phyloP scores from a whole-genome alignment of 2,113 vertebrate species.

The Neopipo cinnamomea region DNA sequence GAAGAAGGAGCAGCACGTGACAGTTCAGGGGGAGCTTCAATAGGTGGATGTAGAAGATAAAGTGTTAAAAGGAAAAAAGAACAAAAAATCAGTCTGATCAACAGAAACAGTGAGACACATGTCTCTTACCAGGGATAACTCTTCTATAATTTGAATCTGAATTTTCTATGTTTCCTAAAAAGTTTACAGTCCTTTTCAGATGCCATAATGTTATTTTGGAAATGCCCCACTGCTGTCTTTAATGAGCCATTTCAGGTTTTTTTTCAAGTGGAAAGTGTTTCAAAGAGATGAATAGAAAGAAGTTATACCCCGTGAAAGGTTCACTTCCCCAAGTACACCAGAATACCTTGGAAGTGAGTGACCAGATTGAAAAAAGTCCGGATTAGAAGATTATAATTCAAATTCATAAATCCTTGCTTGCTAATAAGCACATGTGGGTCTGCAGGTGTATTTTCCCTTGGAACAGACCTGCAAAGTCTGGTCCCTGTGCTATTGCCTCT shows the following conservation, averaged over 20 bases:
- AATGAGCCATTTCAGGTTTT: not conserved
- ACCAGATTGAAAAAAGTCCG: not conserved
- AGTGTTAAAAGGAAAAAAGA: not conserved
- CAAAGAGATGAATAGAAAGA: not conserved
- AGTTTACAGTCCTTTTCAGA: not conserved
- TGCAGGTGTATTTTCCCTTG: not conserved
- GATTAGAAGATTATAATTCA: not conserved
- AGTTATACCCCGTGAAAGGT: not conserved
- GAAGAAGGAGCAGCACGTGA: not conserved
- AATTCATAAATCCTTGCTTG: not conserved
- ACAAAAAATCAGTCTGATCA: not conserved
- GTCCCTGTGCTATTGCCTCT: not conserved
- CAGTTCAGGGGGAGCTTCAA: not conserved
- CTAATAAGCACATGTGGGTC: not conserved
- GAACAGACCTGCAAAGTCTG: not conserved
- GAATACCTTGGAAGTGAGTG: not conserved
- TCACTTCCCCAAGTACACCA: not conserved
- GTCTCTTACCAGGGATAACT: not conserved
- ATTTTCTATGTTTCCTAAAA: not conserved
- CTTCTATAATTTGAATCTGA: not conserved
- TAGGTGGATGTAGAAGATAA: not conserved
- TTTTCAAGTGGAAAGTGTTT: not conserved
- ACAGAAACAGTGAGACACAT: not conserved
- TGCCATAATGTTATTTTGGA: not conserved
- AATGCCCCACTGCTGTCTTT: not conserved